Evolutionary conservation across 2,113 vertebrate genomes (phyloP).

Genomic region (Nyctereutes procyonoides): DNA sequence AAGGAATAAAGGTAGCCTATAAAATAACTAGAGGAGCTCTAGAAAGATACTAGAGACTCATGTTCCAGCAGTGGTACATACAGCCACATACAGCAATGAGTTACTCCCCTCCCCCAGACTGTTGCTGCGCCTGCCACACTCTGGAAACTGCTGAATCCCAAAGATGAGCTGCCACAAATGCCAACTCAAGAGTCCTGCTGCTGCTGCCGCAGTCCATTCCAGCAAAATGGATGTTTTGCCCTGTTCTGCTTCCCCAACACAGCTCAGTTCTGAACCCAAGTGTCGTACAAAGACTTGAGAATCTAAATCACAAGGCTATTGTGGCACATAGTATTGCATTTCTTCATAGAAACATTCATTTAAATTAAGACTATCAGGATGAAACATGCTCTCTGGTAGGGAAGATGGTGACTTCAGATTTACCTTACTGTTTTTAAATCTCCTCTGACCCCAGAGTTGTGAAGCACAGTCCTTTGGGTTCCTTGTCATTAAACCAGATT

Average conservation of each 20-base stretch:
- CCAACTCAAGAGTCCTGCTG: accelerated
- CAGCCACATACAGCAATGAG: neutral
- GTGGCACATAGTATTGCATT: neutral
- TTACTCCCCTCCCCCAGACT: neutral
- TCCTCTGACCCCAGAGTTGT: neutral
- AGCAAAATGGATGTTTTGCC: neutral
- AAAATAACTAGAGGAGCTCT: neutral
- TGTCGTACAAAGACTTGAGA: neutral
- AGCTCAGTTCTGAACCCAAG: neutral
- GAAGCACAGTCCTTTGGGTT: neutral
- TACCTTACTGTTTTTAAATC: neutral
- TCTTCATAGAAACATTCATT: neutral
- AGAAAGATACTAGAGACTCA: neutral
- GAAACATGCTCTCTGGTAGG: neutral
- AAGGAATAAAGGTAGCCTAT: neutral
- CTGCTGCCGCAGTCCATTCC: neutral
- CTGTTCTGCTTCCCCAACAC: neutral
- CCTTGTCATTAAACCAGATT: neutral
- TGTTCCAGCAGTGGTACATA: neutral
- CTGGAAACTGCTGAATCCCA: neutral
- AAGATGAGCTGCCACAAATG: neutral
- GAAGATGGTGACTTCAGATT: neutral
- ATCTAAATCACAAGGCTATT: neutral
- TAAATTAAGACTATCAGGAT: neutral
- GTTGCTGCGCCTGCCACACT: neutral